A percentile compares a stretch with the other conserved stretches of the same genome.
phyloP scores from a whole-genome alignment of 2,797 vertebrate genomes.

The Pantherophis alleghaniensis region DNA sequence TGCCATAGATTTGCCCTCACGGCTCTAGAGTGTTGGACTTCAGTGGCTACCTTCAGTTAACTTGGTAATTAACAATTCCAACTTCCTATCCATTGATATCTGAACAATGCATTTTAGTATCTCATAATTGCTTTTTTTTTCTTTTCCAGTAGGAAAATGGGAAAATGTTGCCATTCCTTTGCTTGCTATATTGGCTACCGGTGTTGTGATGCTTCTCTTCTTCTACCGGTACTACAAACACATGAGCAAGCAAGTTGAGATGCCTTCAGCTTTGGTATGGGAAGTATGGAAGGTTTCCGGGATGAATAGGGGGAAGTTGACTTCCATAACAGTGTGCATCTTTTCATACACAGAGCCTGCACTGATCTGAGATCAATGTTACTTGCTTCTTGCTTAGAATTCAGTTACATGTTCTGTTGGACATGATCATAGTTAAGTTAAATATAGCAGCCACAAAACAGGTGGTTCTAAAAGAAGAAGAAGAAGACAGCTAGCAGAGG shows the following conservation, averaged over 20 bases:
- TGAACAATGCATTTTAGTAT: not conserved
- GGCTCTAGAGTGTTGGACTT: not conserved
- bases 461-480: not conserved
- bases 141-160: slow-evolving; percentile 13
- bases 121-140: not conserved
- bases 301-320: not conserved
- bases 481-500: not conserved
- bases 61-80: not conserved
- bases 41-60: not conserved
- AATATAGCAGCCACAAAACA: not conserved
- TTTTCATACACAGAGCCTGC: not conserved
- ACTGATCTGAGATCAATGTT: not conserved
- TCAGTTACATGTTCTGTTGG: not conserved
- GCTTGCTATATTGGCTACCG: not conserved
- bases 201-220: accelerated
- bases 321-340: not conserved
- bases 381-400: not conserved
- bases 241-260: slow-evolving; percentile 5
- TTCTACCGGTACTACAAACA: not conserved
- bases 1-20: accelerated
- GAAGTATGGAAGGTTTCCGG: not conserved
- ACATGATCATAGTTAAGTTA: not conserved
- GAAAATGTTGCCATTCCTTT: not conserved
- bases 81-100: not conserved
- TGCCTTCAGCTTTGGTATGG: slow-evolving; percentile 52